These are phyloP conservation scores for Macrosteles quadrilineatus DNA, from an alignment of 1,140 invertebrate species.

Conservation along the genomic window DNA sequence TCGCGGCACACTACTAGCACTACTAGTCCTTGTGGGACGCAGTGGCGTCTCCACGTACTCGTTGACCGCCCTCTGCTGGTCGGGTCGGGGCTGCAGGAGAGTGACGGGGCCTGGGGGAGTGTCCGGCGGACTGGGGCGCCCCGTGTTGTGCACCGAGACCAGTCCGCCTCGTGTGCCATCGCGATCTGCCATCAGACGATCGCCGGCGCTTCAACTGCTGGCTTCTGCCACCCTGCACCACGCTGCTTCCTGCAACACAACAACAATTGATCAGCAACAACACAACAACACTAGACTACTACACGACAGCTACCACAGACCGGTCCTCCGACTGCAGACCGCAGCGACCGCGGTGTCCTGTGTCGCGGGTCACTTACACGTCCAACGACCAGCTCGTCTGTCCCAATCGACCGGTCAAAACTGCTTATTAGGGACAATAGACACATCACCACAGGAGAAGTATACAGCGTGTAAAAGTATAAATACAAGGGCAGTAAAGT, in stretches of 20 bases:
- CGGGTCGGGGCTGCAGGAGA: slow-evolving; percentile 71
- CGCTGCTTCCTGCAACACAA: slow-evolving; percentile 20
- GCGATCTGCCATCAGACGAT: slow-evolving; percentile 2
- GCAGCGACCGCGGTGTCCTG: too few species aligned
- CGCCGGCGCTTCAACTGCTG: slow-evolving; percentile 16
- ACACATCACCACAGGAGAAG: too few species aligned
- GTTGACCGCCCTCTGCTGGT: slow-evolving; percentile 74
- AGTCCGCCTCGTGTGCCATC: slow-evolving; percentile 23
- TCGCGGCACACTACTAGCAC: slow-evolving; percentile 36
- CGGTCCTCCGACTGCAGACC: too few species aligned
- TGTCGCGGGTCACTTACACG: too few species aligned
- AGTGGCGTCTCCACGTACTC: slow-evolving; percentile 85
- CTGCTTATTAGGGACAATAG: too few species aligned
- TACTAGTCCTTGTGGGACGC: slow-evolving; percentile 46
- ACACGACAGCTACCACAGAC: too few species aligned
- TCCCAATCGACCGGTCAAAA: too few species aligned
- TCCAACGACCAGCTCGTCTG: too few species aligned
- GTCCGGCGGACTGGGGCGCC: slow-evolving; percentile 22
- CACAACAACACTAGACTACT: neutral
- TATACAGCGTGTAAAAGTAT: too few species aligned
- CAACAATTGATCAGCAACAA: neutral
- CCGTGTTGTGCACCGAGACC: slow-evolving; percentile 22
- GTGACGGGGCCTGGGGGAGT: slow-evolving; percentile 54
- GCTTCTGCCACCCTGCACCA: neutral
- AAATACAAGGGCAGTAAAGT: too few species aligned